Base-by-base conservation (phyloP, 2,797 vertebrate genomes). In the Sparidentex hasta region DNA sequence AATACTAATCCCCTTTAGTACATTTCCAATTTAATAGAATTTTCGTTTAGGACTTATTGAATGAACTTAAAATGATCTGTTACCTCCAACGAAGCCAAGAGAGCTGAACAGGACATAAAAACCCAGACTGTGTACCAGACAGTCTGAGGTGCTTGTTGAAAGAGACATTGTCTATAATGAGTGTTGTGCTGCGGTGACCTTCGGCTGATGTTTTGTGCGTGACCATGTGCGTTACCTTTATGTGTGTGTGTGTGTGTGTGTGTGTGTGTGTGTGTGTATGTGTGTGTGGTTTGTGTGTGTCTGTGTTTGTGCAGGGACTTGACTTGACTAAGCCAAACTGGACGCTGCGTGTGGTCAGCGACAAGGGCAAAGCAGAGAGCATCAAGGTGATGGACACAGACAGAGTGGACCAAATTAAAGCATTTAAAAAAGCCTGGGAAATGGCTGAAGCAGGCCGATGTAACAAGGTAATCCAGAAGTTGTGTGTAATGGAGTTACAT, bases 351-450 rank as follows among this genome's bases (percentile, higher is more conserved):
- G 76, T 98, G 41, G 96, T 97, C 75, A 94, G 80, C 62, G 97
- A 98, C 57, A 88, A 94, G 76, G 92, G 52, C 54, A 94, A 96
- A 46, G 68, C 81, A 0, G 95, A 95, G 0, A 38, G 69, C 23
- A 74, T 97, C 0, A 92, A 96, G 46, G 83, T 98, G 73, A 97
- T 84, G 91, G 97, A 99, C 85, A 97, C 95, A 0, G 95, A 96
- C 68, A 92, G 94, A 88, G 71, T 75, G 51, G 97, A 98, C 65
- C 93, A 97, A 88, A 98, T 99, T 81, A 96, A 84, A 92, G 94
- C 96, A 76, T 94, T 96, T 88, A 98, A 98, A 90, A 93, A 93
- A 76, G 95, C 96, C 23, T 99, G 97, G 97, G 97, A 98, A 84
- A 86, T 83, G 21, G 94, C 92, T 0, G 96, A 98, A 61, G 95